Evolutionary conservation across 2,797 vertebrate genomes (phyloP), one percentile per base, ranked within the genome.

Genomic region (Syndactyla subalaris): DNA sequence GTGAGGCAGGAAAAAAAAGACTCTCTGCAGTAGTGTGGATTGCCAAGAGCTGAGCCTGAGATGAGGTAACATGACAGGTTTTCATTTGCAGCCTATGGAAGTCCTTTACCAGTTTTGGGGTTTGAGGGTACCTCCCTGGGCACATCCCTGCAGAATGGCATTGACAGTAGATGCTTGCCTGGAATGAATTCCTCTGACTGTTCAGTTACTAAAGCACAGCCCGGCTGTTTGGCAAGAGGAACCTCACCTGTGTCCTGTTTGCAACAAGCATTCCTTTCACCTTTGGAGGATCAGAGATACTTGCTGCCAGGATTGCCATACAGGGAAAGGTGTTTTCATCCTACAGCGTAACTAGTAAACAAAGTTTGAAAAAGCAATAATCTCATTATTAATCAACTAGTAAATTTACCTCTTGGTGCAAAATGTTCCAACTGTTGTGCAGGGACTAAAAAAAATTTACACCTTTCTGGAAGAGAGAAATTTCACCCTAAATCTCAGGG

Each of bases 231-330:
- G 71, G 8, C 36, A 57, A 0, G 8, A 76, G 75, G 63, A 29
- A 29, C 17, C 55, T 83, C 49, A 27, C 32, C 66, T 10, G 5
- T 32, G 36, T 18, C 51, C 19, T 36, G 3, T 39, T 32, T 43
- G 30, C 55, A 91, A 62, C 75, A 72, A 73, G 30, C 5, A 24
- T 32, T 58, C 14, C 55, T 54, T 46, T 78, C 24, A 32, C 55
- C 36, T 76, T 39, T 15, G 32, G 34, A 41, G 51, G 14, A 36
- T 21, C 14, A 46, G 59, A 72, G 43, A 7, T 13, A 7, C 3
- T 63, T 49, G 43, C 34, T 89, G 61, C 32, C 36, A 57, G 26
- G 23, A 46, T 30, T 0, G 0, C 45, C 26, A 2, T 3, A 3
- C 21, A 45, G 48, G 46, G n/a, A 73, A 85, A 20, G 19, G 10